These are phyloP conservation scores for Griposia aprilina DNA, from an alignment of 2,888 invertebrate species.

Conservation along the genomic window DNA sequence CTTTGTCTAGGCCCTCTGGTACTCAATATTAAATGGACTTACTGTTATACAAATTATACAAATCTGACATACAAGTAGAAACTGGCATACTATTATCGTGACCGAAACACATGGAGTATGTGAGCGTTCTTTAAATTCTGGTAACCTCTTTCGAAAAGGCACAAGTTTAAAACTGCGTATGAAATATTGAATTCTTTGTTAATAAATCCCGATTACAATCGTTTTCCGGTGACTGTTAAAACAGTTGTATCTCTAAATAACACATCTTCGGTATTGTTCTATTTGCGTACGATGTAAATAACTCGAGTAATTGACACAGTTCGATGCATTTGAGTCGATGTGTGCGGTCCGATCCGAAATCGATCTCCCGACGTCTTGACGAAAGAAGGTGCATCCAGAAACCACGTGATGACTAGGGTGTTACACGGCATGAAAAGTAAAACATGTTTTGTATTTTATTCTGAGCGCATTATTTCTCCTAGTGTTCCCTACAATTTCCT, in stretches of 20 bases:
- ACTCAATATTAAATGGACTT: too few species aligned
- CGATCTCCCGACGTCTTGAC: constrained; percentile 46
- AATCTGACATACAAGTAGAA: not conserved
- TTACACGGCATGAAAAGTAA: constrained; percentile 2
- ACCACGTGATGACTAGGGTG: constrained; percentile 18
- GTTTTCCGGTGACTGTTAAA: constrained; percentile 46
- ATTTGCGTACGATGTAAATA: constrained; percentile 77
- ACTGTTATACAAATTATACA: too few species aligned
- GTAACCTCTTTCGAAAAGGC: not conserved
- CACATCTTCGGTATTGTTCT: constrained; percentile 66
- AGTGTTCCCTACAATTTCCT: not conserved
- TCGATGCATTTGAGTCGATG: constrained; percentile 77
- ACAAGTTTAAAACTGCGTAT: not conserved
- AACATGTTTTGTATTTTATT: constrained; percentile 5
- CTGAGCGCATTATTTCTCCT: not conserved
- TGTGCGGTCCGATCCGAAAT: constrained; percentile 78
- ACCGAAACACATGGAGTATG: not conserved
- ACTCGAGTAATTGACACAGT: constrained; percentile 81
- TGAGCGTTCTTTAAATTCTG: not conserved
- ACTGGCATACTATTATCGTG: not conserved
- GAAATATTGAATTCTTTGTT: constrained; percentile 15
- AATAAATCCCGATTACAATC: constrained; percentile 20
- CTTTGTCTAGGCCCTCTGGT: too few species aligned
- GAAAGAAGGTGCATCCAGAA: constrained; percentile 40
- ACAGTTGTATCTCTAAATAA: constrained; percentile 56